These are phyloP conservation scores for Phorcus lineatus DNA, from an alignment of 2,888 invertebrate species.

Conservation along the genomic window DNA sequence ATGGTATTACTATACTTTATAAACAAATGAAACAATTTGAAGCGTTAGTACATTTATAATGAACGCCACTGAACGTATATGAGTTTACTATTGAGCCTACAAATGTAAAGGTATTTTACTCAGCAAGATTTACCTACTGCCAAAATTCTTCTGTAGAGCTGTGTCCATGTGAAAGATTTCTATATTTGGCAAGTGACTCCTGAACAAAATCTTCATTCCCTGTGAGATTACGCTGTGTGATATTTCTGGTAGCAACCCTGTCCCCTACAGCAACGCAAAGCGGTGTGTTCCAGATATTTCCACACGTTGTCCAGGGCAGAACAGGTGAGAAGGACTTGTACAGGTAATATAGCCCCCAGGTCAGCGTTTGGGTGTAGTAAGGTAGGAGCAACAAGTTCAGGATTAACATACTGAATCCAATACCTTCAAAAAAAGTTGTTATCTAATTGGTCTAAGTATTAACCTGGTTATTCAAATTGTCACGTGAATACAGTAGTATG, in stretches of 20 bases:
- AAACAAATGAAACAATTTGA: too few species aligned
- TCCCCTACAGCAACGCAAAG: neutral
- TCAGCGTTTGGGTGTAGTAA: slow-evolving; percentile 19
- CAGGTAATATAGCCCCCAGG: slow-evolving; percentile 25
- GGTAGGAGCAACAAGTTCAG: neutral
- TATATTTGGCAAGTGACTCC: neutral
- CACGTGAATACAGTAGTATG: too few species aligned
- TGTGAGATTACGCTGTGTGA: neutral
- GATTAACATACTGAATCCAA: slow-evolving; percentile 24
- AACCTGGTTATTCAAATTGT: too few species aligned
- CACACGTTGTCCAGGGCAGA: slow-evolving; percentile 33
- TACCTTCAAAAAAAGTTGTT: slow-evolving; percentile 1
- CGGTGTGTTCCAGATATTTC: slow-evolving; percentile 27
- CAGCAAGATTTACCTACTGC: neutral
- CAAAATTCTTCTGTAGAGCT: neutral
- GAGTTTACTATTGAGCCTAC: too few species aligned
- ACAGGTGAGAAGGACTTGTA: slow-evolving; percentile 8
- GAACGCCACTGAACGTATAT: too few species aligned
- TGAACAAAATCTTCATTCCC: neutral
- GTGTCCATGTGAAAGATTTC: neutral
- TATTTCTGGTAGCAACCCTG: neutral
- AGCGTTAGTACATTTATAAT: too few species aligned
- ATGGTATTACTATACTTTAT: too few species aligned
- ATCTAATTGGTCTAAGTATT: too few species aligned
- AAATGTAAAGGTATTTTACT: neutral